phyloP scores from a whole-genome alignment of 2,113 vertebrate species.

The Nerophis lumbriciformis region DNA sequence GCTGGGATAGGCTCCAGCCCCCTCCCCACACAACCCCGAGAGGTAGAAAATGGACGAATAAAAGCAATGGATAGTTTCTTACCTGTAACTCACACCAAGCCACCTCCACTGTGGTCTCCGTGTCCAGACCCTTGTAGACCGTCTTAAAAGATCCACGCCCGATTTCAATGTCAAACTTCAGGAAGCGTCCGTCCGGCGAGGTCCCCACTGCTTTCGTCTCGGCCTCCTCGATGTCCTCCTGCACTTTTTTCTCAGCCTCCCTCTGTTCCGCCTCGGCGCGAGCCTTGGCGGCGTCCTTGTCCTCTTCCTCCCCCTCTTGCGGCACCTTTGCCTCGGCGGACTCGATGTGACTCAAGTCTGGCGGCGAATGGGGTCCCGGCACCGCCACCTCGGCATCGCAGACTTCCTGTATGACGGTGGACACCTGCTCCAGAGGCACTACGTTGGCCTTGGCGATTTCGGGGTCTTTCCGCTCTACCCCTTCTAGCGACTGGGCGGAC shows the following conservation, averaged over 20 bases:
- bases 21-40: too few relatives aligned
- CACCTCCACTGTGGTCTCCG: constrained; percentile 96
- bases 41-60: background rate
- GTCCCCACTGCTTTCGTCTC: constrained; percentile 96
- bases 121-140: constrained; percentile 96
- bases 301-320: constrained; percentile 57
- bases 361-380: constrained; percentile 22
- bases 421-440: constrained; percentile 39
- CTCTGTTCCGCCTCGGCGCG: constrained; percentile 73
- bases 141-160: constrained; percentile 98
- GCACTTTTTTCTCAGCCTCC: constrained; percentile 74
- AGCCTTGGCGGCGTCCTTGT: constrained; percentile 65
- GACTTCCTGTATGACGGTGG: constrained; percentile 33
- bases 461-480: constrained; percentile 15
- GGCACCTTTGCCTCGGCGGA: constrained; percentile 36
- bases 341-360: constrained; percentile 45
- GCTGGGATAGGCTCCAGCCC: too few relatives aligned
- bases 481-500: constrained; percentile 13
- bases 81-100: constrained; percentile 99
- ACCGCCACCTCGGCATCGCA: constrained; percentile 41
- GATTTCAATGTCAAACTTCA: constrained; percentile 98
- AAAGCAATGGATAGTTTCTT: constrained; percentile 34
- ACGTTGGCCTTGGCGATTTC: constrained; percentile 42
- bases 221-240: constrained; percentile 89
- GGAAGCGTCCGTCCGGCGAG: constrained; percentile 90